Conservation (phyloP, 2,797 vertebrate species). For the Gymnoscopelus microlampas region DNA sequence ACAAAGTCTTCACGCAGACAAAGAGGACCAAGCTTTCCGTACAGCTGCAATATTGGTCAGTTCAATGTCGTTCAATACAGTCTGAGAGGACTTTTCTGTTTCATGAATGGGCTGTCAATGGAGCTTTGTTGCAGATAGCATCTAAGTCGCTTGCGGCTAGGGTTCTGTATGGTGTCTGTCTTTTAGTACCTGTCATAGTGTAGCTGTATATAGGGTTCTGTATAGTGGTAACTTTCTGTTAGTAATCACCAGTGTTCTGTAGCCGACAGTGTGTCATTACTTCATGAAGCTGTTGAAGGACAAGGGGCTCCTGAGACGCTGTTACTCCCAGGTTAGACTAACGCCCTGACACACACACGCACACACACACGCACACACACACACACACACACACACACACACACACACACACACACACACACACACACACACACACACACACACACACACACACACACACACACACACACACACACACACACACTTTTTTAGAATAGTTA, state of each 20-base stretch:
- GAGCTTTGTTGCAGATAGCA: background rate
- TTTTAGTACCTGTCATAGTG: no score
- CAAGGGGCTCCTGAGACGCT: constrained; percentile 86
- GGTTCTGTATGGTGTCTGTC: background rate
- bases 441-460: constrained; percentile 1
- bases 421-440: constrained; percentile 2
- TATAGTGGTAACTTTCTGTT: background rate
- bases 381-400: constrained; percentile 1
- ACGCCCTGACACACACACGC: background rate
- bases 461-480: background rate
- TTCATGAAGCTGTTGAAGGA: constrained; percentile 92
- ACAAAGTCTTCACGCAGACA: no score
- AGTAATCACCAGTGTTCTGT: constrained; percentile 22
- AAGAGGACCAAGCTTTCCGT: no score
- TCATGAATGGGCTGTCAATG: background rate
- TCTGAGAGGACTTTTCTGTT: background rate
- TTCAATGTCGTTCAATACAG: no score
- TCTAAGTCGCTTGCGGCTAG: background rate
- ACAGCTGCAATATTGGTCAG: no score
- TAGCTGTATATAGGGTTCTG: no score
- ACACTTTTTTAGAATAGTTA: no score
- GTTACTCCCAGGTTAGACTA: constrained; percentile 88
- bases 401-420: background rate
- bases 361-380: background rate
- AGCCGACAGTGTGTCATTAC: constrained; percentile 93